Percentiles rank a stretch among this genome's conserved stretches.
phyloP scores from a whole-genome alignment of 1,140 invertebrate genomes.

The Pomacea maculata region DNA sequence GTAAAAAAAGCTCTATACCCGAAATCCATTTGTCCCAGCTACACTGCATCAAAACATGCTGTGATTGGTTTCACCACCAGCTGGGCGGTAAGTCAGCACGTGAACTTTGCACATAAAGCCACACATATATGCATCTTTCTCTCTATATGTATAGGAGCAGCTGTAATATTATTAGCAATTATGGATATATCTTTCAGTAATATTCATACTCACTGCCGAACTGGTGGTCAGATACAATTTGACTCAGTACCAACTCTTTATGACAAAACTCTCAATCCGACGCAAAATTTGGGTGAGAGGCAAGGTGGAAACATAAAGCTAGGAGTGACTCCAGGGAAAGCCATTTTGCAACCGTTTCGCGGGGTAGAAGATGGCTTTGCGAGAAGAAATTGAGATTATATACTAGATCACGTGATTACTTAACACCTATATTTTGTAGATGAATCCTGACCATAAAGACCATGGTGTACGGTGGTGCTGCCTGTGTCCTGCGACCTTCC shows the following conservation, averaged over 20 bases:
- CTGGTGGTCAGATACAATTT: neutral
- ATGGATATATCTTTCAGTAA: neutral
- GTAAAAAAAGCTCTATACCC: no score
- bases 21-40: neutral
- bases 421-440: neutral
- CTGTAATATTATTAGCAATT: neutral
- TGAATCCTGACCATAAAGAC: neutral
- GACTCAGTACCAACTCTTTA: neutral
- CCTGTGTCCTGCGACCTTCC: neutral
- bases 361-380: neutral
- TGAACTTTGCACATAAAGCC: neutral
- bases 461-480: slow-evolving; percentile 8
- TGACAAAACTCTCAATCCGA: neutral
- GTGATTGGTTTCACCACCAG: slow-evolving; percentile 23
- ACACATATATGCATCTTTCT: neutral
- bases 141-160: neutral
- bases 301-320: neutral
- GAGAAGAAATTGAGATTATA: neutral
- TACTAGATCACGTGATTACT: neutral
- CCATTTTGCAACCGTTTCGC: neutral
- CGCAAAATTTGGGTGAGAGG: neutral
- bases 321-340: neutral
- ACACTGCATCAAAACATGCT: slow-evolving; percentile 14
- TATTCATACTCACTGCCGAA: no score
- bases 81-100: slow-evolving; percentile 17